Percentiles rank a stretch among this genome's conserved stretches.
phyloP scores from a whole-genome alignment of 1,140 invertebrate species.

The Vanessa tameamea region DNA sequence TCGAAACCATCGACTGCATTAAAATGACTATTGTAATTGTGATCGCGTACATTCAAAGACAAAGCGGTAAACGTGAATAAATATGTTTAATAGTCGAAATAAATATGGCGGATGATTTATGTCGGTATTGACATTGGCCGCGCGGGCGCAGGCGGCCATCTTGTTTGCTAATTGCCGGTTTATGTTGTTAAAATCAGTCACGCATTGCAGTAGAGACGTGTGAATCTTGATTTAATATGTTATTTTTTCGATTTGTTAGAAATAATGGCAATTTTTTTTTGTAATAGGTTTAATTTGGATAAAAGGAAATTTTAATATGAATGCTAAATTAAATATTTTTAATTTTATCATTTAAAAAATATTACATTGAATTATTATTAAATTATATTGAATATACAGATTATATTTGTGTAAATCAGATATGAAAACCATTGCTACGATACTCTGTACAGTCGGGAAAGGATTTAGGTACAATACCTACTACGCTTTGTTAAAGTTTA shows the following conservation, averaged over 20 bases:
- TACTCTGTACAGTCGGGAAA: no score
- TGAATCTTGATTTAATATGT: neutral
- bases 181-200: slow-evolving; percentile 69
- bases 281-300: no score
- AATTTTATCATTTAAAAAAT: no score
- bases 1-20: neutral
- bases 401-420: no score
- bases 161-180: slow-evolving; percentile 64
- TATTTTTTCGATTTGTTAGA: neutral
- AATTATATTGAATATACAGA: no score
- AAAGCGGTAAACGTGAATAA: slow-evolving; percentile 16
- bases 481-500: no score
- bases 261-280: no score
- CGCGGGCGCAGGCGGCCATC: slow-evolving; percentile 63
- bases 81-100: slow-evolving; percentile 44
- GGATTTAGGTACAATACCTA: no score
- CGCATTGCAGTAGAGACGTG: neutral
- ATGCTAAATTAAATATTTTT: no score
- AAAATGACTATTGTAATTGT: neutral
- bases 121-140: slow-evolving; percentile 61
- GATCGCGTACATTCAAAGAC: slow-evolving; percentile 1
- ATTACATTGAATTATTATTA: no score
- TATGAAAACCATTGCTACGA: no score
- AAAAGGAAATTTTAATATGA: no score
- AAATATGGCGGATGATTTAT: slow-evolving; percentile 71